Base-by-base conservation (phyloP, 2,888 invertebrate species). In the Aplocera efformata region DNA sequence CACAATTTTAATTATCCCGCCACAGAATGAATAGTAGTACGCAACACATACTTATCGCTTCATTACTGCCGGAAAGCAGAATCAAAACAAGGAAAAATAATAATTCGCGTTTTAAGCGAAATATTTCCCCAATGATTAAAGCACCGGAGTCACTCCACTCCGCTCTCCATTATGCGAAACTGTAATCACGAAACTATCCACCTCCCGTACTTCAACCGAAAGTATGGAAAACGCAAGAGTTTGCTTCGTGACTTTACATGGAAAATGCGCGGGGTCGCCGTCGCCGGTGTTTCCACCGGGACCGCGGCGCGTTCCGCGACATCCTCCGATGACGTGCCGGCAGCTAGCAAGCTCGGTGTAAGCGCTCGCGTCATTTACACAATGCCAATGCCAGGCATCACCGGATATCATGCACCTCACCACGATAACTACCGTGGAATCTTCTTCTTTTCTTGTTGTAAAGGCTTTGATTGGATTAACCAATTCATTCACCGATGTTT, bases 101-200 rank as follows among this genome's bases (percentile, higher is more conserved):
- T 67, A 67, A 69, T 65, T 62, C 53, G 43, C 53, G 67, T 59
- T 64, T 64, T 53, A 54, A 59, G 62, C 63, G 52, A 67, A 64
- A 75, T 72, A 81, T 82, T 80, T 79, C 85, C 82, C 84, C 82
- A 81, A 82, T 85, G 83, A 84, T 80, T 79, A 80, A 78, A 81
- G 76, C 70, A 60, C 47, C 56, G 55, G 49, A 60, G 63, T 62
- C 64, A 66, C 69, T 67, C 61, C 70, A 56, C 69, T 61, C 65
- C 58, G 55, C 76, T 68, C 81, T 78, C 77, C 83, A 84, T 82
- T 82, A 83, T 76, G 53, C 78, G 72, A 61, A 62, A 74, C 80
- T 70, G 82, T 79, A 83, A 83, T 83, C 82, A 78, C 56, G 70
- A 67, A 77, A 79, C 82, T 79, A 80, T 76, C 73, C 73, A 46